Evolutionary conservation across 2,888 invertebrate genomes (phyloP).

Genomic region (Campaea margaritaria): DNA sequence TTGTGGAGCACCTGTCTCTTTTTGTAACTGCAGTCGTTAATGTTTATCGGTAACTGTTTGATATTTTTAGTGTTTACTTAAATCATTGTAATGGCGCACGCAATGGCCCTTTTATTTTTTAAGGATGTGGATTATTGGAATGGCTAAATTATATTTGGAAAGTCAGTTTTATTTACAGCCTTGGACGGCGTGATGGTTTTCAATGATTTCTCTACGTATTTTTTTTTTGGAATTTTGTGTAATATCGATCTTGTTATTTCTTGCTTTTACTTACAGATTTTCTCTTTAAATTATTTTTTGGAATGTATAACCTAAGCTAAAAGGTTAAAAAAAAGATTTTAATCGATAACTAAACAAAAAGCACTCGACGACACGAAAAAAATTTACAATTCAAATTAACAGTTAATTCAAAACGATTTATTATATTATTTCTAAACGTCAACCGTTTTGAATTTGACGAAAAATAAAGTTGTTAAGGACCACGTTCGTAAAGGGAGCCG

Average conservation of each 20-base stretch:
- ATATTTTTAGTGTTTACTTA: slow-evolving; percentile 48
- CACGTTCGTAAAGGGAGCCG: slow-evolving; percentile 57
- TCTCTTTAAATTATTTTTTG: not conserved
- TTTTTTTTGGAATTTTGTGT: not conserved
- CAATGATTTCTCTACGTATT: not conserved
- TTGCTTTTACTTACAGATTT: too few species aligned
- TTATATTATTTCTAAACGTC: slow-evolving; percentile 58
- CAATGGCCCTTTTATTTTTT: slow-evolving; percentile 53
- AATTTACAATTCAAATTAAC: slow-evolving; percentile 75
- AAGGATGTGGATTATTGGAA: slow-evolving; percentile 25
- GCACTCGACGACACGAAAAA: slow-evolving; percentile 58
- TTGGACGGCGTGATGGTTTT: not conserved
- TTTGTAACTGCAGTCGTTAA: slow-evolving; percentile 62
- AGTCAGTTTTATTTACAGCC: not conserved
- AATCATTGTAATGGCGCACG: slow-evolving; percentile 48
- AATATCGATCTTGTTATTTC: not conserved
- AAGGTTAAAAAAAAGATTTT: not conserved
- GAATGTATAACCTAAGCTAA: not conserved
- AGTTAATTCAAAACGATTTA: slow-evolving; percentile 65
- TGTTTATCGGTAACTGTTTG: slow-evolving; percentile 53
- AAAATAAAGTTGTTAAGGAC: slow-evolving; percentile 78
- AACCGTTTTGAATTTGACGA: slow-evolving; percentile 67
- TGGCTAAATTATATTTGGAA: slow-evolving; percentile 24
- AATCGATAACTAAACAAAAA: slow-evolving; percentile 2
- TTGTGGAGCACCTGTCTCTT: slow-evolving; percentile 74